These are phyloP conservation scores for Charadrius vociferus DNA, from an alignment of 2,113 vertebrate genomes.

Conservation along the genomic window DNA sequence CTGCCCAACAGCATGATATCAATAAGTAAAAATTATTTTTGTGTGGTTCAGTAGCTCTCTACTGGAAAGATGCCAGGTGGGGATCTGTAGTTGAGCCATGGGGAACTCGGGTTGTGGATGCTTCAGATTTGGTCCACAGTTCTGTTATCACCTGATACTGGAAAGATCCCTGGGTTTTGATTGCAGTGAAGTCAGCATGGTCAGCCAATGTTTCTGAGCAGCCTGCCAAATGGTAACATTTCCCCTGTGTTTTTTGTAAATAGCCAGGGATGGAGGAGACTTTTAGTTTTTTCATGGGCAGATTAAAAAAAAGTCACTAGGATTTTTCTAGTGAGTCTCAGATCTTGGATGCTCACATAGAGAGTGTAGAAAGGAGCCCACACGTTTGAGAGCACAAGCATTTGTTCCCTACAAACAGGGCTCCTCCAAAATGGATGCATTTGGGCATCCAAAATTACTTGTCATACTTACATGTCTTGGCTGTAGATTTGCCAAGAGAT, in stretches of 20 bases:
- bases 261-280: neutral
- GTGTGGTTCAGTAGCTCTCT: neutral
- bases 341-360: neutral
- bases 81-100: neutral
- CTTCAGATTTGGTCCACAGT: neutral
- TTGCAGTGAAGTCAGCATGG: neutral
- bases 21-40: neutral
- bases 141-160: neutral
- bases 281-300: neutral
- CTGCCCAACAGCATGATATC: neutral
- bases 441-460: neutral
- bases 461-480: fast-evolving
- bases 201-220: neutral
- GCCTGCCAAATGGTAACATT: neutral
- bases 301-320: neutral
- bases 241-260: neutral
- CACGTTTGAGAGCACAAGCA: fast-evolving
- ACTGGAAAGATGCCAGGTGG: neutral
- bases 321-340: neutral
- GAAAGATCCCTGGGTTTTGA: neutral
- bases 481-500: neutral
- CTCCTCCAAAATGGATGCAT: neutral
- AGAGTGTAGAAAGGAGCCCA: neutral
- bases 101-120: neutral
- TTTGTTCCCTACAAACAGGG: neutral